Percentiles rank a stretch among this genome's conserved stretches.
Evolutionary conservation across 2,113 vertebrate genomes (phyloP).

Genomic region (Prietella phreatophila): DNA sequence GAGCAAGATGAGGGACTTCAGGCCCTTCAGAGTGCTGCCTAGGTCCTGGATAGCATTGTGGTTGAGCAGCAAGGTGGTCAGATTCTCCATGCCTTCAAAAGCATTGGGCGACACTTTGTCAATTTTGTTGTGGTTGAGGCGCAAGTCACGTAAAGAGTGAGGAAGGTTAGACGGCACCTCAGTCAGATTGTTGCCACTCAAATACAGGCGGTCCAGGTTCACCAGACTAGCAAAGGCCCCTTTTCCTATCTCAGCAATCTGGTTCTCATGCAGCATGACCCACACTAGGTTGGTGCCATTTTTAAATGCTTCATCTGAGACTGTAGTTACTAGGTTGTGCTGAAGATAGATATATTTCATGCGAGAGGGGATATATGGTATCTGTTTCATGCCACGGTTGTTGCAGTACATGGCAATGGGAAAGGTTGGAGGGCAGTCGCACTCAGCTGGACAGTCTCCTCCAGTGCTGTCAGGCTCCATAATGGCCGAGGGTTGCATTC

Average conservation of each 20-base stretch:
- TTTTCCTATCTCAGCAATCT: conserved; percentile 80
- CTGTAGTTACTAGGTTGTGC: conserved; percentile 82
- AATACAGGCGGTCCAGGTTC: conserved; percentile 83
- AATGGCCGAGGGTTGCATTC: conserved; percentile 63
- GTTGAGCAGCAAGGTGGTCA: conserved; percentile 86
- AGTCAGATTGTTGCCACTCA: conserved; percentile 92
- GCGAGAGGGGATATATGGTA: conserved; percentile 84
- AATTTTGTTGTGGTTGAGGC: conserved; percentile 86
- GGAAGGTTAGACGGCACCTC: conserved; percentile 83
- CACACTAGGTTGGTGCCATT: conserved; percentile 90
- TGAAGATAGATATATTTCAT: conserved; percentile 96
- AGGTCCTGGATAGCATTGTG: conserved; percentile 86
- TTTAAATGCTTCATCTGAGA: conserved; percentile 83
- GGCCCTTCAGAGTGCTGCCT: conserved; percentile 75
- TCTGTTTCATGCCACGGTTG: conserved; percentile 79
- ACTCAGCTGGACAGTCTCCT: conserved; percentile 83
- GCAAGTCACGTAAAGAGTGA: conserved; percentile 81
- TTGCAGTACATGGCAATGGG: conserved; percentile 94
- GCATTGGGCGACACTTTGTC: conserved; percentile 76
- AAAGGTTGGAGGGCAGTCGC: conserved; percentile 89
- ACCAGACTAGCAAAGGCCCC: conserved; percentile 82
- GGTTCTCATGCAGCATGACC: conserved; percentile 90
- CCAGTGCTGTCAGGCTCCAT: conserved; percentile 59
- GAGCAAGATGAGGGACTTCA: conserved; percentile 82
- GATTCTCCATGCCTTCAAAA: conserved; percentile 87